Percentiles rank a stretch among this genome's conserved stretches.
Evolutionary conservation across 2,797 vertebrate species (phyloP).

Genomic region (Xerus rutilus): DNA sequence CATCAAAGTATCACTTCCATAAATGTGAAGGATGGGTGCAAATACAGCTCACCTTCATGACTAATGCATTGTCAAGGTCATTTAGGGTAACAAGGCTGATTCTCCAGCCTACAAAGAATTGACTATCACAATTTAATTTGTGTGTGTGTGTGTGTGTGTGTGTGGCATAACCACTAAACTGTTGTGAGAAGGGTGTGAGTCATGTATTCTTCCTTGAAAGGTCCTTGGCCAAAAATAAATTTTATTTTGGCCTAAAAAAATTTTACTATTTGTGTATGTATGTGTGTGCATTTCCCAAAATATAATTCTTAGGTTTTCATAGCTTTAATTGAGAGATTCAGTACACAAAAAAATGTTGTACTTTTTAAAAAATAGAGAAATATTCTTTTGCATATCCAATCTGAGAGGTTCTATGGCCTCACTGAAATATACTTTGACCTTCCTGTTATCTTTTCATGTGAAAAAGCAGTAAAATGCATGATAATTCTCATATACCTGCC

Average conservation of each 20-base stretch:
- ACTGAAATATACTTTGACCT: not conserved
- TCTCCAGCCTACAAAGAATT: conserved; percentile 69
- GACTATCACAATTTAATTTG: conserved; percentile 77
- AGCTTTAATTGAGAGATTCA: conserved; percentile 1
- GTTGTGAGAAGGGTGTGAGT: conserved; percentile 76
- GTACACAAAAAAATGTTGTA: not conserved
- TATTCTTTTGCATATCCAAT: not conserved
- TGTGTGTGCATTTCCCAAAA: not conserved
- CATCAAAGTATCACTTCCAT: conserved; percentile 51
- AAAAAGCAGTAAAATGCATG: not conserved
- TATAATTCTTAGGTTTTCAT: not conserved
- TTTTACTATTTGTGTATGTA: not conserved
- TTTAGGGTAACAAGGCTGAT: conserved; percentile 82
- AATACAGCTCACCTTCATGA: conserved; percentile 76
- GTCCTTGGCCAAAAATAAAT: conserved; percentile 27
- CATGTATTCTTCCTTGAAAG: conserved; percentile 84
- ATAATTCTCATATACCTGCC: not conserved
- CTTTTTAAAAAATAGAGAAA: not conserved
- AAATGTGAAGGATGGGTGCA: conserved; percentile 76
- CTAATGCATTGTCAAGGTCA: conserved; percentile 71
- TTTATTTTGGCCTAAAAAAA: conserved; percentile 44
- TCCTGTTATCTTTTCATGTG: not conserved
- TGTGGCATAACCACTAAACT: conserved; percentile 76
- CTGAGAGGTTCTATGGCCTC: not conserved
- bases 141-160: too few species aligned